These are phyloP conservation scores for Typhlomys cinereus DNA, from an alignment of 2,113 vertebrate genomes.

Conservation along the genomic window DNA sequence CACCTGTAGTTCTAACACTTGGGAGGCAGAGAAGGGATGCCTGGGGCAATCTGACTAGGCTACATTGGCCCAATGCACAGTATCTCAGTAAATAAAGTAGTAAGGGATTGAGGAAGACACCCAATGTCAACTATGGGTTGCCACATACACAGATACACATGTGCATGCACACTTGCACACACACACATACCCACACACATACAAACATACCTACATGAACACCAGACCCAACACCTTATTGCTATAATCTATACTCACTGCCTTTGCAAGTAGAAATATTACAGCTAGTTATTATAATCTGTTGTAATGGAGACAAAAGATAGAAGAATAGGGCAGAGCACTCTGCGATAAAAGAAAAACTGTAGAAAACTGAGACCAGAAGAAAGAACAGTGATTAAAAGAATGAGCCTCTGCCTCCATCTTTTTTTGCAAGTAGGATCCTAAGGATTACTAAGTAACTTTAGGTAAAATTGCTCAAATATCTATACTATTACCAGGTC, in stretches of 20 bases:
- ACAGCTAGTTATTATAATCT: background rate
- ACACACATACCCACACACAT: too few relatives aligned
- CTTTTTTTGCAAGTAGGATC: background rate
- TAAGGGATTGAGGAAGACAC: too few relatives aligned
- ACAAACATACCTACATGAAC: too few relatives aligned
- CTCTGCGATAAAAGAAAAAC: background rate
- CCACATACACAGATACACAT: too few relatives aligned
- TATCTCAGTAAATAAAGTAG: too few relatives aligned
- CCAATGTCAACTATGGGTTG: too few relatives aligned
- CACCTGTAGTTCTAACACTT: too few relatives aligned
- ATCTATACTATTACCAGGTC: background rate
- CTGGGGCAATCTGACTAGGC: too few relatives aligned
- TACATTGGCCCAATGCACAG: too few relatives aligned
- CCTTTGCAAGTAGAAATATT: slow-evolving; percentile 5
- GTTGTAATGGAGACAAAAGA: background rate
- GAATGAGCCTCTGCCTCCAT: background rate
- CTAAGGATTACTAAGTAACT: background rate
- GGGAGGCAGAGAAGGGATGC: too few relatives aligned
- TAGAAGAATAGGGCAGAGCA: background rate
- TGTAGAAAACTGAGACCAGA: background rate
- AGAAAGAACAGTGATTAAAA: background rate
- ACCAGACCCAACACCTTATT: too few relatives aligned
- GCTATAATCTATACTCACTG: background rate
- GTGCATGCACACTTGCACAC: too few relatives aligned
- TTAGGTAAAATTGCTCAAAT: background rate